Base-by-base conservation (phyloP, 2,888 invertebrate genomes). In the Blastobasis lacticolella region DNA sequence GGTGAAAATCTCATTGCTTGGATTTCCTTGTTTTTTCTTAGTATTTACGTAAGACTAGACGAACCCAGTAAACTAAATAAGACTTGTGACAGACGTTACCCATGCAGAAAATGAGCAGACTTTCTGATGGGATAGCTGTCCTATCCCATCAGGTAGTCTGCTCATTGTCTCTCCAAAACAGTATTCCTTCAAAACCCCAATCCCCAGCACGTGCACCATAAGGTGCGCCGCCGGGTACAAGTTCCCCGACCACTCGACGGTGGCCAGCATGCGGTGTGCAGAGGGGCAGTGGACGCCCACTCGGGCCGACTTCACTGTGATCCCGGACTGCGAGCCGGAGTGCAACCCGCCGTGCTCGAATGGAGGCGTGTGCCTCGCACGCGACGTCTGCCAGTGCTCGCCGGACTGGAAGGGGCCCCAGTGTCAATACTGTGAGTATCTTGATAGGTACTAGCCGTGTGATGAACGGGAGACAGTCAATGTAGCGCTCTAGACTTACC, bases 301-400 rank as follows among this genome's bases (percentile, higher is more conserved):
- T 0, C 88, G 92, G n/a, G 74, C 89, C 0, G 92, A 93, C 56
- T 89, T 92, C 77, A 69, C 82, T 0, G 77, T 89, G 5, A 81
- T 94, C 10, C 94, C 94, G 0, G 92, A 95, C 73, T 95, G 95
- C 69, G 68, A 86, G 76, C 92, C 94, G 79, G 90, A 87, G 76
- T 90, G 79, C 61, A 63, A 62, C 49, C 95, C 95, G 0, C 89
- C 92, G 0, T 97, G 97, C 67, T 72, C 89, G 54, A 95, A 97
- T 69, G 95, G 94, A 0, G 97, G 97, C 0, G 89, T 90, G n/a
- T 97, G 97, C 71, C 80, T 95, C 0, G 89, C 93, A 0, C 90
- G 92, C 7, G 93, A 96, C 68, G 88, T 91, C 3, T 97, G 97
- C 61, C 92, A 94, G 60, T 97, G 97, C 69, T 91, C 94, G 0